phyloP scores from a whole-genome alignment of 2,888 invertebrate genomes.

The Catocala nupta region DNA sequence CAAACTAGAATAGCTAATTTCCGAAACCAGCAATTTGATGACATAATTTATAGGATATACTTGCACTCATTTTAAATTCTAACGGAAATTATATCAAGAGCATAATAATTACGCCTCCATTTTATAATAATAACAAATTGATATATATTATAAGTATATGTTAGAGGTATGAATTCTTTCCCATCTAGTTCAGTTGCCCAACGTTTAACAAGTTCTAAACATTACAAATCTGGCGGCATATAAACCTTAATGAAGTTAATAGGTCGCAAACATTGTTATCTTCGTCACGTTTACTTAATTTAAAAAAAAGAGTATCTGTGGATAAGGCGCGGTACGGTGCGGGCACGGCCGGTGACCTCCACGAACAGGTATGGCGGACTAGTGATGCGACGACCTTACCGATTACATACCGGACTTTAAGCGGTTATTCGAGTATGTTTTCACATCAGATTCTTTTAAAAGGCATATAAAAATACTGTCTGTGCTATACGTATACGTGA shows the following conservation, averaged over 20 bases:
- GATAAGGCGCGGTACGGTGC: slow-evolving; percentile 39
- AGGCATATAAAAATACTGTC: too few species aligned
- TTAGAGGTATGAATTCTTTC: too few species aligned
- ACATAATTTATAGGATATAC: too few species aligned
- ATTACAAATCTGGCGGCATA: slow-evolving; percentile 23
- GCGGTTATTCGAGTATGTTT: background rate
- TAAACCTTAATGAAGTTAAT: slow-evolving; percentile 30
- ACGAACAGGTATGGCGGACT: slow-evolving; percentile 53
- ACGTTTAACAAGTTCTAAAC: slow-evolving; percentile 16
- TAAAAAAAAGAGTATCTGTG: slow-evolving; percentile 35
- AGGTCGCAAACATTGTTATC: slow-evolving; percentile 47
- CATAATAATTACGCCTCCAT: too few species aligned
- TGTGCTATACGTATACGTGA: too few species aligned
- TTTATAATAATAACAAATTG: too few species aligned
- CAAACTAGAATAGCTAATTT: too few species aligned
- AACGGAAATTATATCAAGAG: too few species aligned
- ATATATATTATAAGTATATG: too few species aligned
- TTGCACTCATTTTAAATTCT: too few species aligned
- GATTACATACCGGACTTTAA: slow-evolving; percentile 9
- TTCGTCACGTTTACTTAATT: slow-evolving; percentile 32
- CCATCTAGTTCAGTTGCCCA: slow-evolving; percentile 18
- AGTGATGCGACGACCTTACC: slow-evolving; percentile 37
- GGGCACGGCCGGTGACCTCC: slow-evolving; percentile 56
- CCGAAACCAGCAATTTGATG: too few species aligned
- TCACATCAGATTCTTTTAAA: too few species aligned